Evolutionary conservation across 2,888 invertebrate genomes (phyloP), one percentile per base, ranked within the genome.

Genomic region (Pediacus dermestoides): DNA sequence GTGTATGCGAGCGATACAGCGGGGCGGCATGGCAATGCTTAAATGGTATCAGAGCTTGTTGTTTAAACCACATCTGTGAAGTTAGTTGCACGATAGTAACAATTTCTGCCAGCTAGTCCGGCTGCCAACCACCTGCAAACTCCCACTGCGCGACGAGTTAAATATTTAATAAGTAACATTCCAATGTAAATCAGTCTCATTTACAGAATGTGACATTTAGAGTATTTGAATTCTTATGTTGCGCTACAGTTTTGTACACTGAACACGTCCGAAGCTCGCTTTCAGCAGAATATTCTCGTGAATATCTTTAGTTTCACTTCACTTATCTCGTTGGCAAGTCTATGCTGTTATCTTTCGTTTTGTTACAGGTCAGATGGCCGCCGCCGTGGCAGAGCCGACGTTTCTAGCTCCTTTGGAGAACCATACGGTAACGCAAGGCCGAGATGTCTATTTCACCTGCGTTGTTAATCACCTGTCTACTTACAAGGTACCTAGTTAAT

Each of bases 381-480:
- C 76, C 76, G 65, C 55, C 34, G n/a, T n/a, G n/a, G 75, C 76
- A 35, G 81, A 78, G 59, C 91, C 92, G 2, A 85, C 86, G 67
- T 92, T 92, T 70, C 76, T 90, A 57, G 85, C 85, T 53, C 84
- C 85, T 37, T 71, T 92, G 63, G 85, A 88, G 64, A 92, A 92
- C 70, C 81, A 87, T 64, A 91, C 90, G 25, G 87, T 89, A 42
- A 82, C 86, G 36, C 88, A 88, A 70, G 91, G 92, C 38, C 76
- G 91, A 35, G 90, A 92, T 67, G 83, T 90, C 39, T 83, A 81
- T 64, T 90, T 92, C 71, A 90, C 90, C 33, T 92, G 92, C 66
- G 85, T 89, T 56, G 91, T 92, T 63, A 89, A 90, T 72, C 86
- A 91, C 70, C 80, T 92, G 54, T 88, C 86, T 51, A 76, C 81